These are phyloP conservation scores for Sardina pilchardus DNA, from an alignment of 2,113 vertebrate genomes.

Conservation along the genomic window DNA sequence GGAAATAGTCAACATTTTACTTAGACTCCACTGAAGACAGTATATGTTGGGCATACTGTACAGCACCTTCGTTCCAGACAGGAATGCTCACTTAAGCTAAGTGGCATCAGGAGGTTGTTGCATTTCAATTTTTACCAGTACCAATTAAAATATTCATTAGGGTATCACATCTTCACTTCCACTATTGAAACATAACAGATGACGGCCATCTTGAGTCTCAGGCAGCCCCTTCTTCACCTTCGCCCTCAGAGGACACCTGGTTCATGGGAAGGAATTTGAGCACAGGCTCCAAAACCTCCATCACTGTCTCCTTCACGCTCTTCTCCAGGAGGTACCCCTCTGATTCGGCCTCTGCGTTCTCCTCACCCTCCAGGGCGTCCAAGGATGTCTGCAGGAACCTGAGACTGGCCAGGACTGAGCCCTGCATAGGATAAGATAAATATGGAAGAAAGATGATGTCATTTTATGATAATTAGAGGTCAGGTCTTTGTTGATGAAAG, in stretches of 20 bases:
- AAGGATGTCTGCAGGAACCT: conserved; percentile 82
- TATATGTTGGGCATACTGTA: conserved; percentile 17
- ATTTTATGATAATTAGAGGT: neutral
- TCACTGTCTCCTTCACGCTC: conserved; percentile 75
- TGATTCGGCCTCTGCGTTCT: conserved; percentile 76
- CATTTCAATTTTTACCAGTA: neutral
- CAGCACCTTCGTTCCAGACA: conserved; percentile 13
- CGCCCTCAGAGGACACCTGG: conserved; percentile 57
- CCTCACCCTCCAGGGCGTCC: conserved; percentile 76
- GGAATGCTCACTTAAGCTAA: neutral
- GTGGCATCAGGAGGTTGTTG: neutral
- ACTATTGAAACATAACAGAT: neutral
- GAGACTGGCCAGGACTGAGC: conserved; percentile 77
- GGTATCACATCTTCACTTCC: neutral
- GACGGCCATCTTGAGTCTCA: neutral
- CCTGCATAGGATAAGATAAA: conserved; percentile 55
- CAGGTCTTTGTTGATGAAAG: neutral
- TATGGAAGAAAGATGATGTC: neutral
- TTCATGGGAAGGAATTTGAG: conserved; percentile 68
- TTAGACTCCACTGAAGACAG: conserved; percentile 7
- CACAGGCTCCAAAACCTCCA: conserved; percentile 60
- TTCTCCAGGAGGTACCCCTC: conserved; percentile 83
- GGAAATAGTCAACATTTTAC: conserved; percentile 7
- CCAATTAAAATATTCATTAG: neutral
- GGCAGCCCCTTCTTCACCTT: conserved; percentile 19